Percentiles rank a stretch among this genome's conserved stretches.
Conservation (phyloP, 2,888 invertebrate genomes). For the Autographa gamma region DNA sequence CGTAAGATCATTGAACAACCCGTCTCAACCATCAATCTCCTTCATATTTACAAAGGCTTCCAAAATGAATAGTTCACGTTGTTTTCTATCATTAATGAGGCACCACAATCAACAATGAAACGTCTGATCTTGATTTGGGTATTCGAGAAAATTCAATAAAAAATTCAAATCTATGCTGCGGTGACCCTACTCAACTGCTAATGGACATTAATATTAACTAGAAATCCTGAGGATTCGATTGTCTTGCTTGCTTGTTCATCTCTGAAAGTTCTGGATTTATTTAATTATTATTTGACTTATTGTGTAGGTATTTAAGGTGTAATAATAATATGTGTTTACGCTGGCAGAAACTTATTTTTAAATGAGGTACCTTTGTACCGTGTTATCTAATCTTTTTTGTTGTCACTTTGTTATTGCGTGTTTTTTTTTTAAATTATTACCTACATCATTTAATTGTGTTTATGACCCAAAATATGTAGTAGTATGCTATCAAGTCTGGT, state of each 20-base stretch:
- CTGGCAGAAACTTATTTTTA: no score
- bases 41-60: neutral
- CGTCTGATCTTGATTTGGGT: conserved; percentile 58
- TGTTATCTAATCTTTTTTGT: no score
- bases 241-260: conserved; percentile 30
- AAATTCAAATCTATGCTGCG: conserved; percentile 54
- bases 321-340: neutral
- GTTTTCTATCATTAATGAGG: conserved; percentile 44
- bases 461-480: no score
- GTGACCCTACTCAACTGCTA: conserved; percentile 58
- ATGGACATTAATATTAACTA: conserved; percentile 57
- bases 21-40: neutral
- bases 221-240: conserved; percentile 47
- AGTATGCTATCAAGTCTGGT: no score
- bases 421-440: no score
- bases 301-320: neutral
- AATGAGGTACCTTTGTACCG: no score
- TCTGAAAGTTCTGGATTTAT: conserved; percentile 33
- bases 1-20: neutral
- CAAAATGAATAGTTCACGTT: conserved; percentile 10
- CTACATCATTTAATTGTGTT: no score
- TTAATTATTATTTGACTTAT: conserved; percentile 19
- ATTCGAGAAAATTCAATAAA: conserved; percentile 55
- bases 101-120: conserved; percentile 40
- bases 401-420: no score